These are phyloP conservation scores for Sceliomorpha sp. DNA, from an alignment of 2,888 invertebrate species.

Conservation along the genomic window DNA sequence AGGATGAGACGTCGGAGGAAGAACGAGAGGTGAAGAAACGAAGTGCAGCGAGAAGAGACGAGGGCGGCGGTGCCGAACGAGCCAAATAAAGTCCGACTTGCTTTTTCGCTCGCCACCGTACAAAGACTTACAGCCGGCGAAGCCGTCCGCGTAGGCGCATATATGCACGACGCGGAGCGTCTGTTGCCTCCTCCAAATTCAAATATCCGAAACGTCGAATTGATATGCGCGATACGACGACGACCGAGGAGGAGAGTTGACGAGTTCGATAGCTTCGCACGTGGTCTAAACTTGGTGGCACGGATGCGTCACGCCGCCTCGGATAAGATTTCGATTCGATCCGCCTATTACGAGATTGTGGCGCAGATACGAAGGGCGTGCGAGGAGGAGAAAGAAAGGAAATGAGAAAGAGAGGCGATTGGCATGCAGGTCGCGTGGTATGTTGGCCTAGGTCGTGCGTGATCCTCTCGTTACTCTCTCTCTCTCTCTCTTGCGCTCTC, in stretches of 20 bases:
- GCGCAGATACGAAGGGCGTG: slow-evolving; percentile 55
- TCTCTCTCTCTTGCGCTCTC: slow-evolving; percentile 46
- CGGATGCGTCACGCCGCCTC: slow-evolving; percentile 64
- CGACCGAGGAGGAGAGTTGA: slow-evolving; percentile 65
- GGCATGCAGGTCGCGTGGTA: slow-evolving; percentile 79
- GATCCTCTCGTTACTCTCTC: slow-evolving; percentile 70
- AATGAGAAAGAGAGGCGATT: slow-evolving; percentile 70
- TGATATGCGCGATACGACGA: slow-evolving; percentile 68
- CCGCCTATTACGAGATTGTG: slow-evolving; percentile 59
- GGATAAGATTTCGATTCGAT: slow-evolving; percentile 60
- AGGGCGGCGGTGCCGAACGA: slow-evolving; percentile 52
- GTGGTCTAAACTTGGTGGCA: slow-evolving; percentile 61
- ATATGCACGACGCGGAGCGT: slow-evolving; percentile 57
- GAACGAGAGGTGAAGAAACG: slow-evolving; percentile 49
- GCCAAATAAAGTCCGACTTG: slow-evolving; percentile 67
- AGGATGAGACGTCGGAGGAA: slow-evolving; percentile 43
- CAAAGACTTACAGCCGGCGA: slow-evolving; percentile 48
- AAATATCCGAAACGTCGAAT: slow-evolving; percentile 61
- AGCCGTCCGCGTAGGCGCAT: slow-evolving; percentile 61
- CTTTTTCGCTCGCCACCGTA: slow-evolving; percentile 61
- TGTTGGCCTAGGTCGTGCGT: slow-evolving; percentile 78
- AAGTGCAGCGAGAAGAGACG: slow-evolving; percentile 56
- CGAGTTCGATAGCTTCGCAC: slow-evolving; percentile 64
- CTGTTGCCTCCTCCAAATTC: slow-evolving; percentile 51
- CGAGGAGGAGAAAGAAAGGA: slow-evolving; percentile 54